Evolutionary conservation across 1,140 invertebrate genomes (phyloP), one percentile per base, ranked within the genome.

Genomic region (Nylanderia fulva): DNA sequence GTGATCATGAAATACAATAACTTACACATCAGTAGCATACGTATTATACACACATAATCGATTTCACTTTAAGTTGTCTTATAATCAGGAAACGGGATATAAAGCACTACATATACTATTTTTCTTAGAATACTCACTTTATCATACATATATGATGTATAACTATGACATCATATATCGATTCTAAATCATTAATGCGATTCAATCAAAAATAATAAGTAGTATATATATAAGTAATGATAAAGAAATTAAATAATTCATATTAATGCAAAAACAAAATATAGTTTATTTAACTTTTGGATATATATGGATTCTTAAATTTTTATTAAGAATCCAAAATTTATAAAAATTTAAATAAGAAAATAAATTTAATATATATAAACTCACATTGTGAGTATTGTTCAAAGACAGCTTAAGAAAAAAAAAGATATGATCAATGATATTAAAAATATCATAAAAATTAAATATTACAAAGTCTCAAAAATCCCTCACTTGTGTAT

Each of bases 211-310:
- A 33, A 33, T n/a, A 58, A 11, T 71, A 56, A 56, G n/a, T n/a
- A n/a, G n/a, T n/a, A n/a, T n/a, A n/a, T n/a, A n/a, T n/a, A n/a
- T n/a, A 82, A 82, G 18, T 58, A 21, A 80, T n/a, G 72, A 29
- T 8, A 68, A 48, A 39, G 48, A 64, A 82, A 58, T 82, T 82
- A 72, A 71, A 80, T 56, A 69, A n/a, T 56, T 71, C n/a, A 1
- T 42, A 80, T 56, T 39, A 29, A 42, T 39, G 29, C 21, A 54
- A 33, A 79, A 69, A 13, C 6, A 42, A 80, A 0, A 2, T 68
- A 54, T 6, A 18, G 5, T 69, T 48, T 48, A 18, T 48, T 79
- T 27, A 63, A 76, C 11, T 18, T 15, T 27, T 61, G 24, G 36
- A 75, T 75, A 24, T 18, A 21, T 15, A 42, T 18, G 9, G 27